These are phyloP conservation scores for Chelonus insularis DNA, from an alignment of 1,140 invertebrate species.

Conservation along the genomic window DNA sequence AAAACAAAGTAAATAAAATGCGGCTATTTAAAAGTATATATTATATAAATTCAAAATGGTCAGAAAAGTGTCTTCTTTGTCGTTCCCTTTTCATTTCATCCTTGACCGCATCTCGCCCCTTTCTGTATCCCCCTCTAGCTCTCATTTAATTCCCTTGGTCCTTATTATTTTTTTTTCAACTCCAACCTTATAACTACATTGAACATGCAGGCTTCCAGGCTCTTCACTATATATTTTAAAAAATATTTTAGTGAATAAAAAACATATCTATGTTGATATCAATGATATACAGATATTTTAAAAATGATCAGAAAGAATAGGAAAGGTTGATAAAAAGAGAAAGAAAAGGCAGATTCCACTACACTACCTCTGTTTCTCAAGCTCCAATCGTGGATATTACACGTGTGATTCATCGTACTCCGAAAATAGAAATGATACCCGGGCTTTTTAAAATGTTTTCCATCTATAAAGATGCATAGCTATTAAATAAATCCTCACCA, in stretches of 20 bases:
- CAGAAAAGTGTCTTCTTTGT: background rate
- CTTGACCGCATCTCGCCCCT: conserved; percentile 23
- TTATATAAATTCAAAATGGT: background rate
- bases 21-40: too few species aligned
- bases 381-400: too few species aligned
- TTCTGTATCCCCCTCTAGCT: conserved; percentile 31
- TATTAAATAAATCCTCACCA: background rate
- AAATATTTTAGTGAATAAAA: too few species aligned
- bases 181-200: too few species aligned
- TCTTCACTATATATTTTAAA: too few species aligned
- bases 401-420: conserved; percentile 47
- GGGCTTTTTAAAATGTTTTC: conserved; percentile 5
- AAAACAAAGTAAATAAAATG: too few species aligned
- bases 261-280: too few species aligned
- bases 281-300: too few species aligned
- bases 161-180: conserved; percentile 21
- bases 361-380: background rate
- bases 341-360: conserved; percentile 1
- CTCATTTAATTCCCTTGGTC: conserved; percentile 18
- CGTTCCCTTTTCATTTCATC: conserved; percentile 13
- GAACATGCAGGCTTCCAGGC: too few species aligned
- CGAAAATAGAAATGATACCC: conserved; percentile 55
- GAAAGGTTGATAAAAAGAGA: background rate
- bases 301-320: too few species aligned
- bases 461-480: background rate